These are phyloP conservation scores for Cyclargus thomasi DNA, from an alignment of 1,140 invertebrate species.

Conservation along the genomic window DNA sequence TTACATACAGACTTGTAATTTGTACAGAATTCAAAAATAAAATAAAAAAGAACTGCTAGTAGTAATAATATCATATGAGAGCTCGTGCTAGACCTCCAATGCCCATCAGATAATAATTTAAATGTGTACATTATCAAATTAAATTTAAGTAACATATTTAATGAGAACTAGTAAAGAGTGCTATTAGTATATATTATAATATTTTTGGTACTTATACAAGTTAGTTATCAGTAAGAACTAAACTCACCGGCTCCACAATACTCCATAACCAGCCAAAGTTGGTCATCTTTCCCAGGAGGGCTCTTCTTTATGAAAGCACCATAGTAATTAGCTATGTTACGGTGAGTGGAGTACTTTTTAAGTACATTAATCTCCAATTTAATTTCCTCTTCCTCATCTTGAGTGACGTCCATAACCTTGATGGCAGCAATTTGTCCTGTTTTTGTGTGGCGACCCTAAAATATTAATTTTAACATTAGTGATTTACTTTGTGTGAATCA, in stretches of 20 bases:
- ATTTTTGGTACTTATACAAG: no score
- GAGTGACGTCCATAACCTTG: constrained; percentile 99
- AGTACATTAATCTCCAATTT: constrained; percentile 99
- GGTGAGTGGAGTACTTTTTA: constrained; percentile 99
- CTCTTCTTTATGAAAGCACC: constrained; percentile 99
- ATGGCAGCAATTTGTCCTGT: constrained; percentile 99
- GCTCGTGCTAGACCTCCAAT: no score
- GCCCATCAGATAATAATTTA: no score
- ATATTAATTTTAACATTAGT: constrained; percentile 22
- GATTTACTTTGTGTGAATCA: background rate
- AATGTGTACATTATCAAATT: no score
- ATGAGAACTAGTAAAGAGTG: no score
- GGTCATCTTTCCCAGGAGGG: constrained; percentile 98
- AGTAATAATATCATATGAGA: no score
- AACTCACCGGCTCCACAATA: constrained; percentile 95
- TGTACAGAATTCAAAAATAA: no score
- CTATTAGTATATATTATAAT: no score
- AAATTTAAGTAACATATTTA: no score
- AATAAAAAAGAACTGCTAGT: no score
- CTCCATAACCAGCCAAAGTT: constrained; percentile 99
- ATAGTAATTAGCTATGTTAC: constrained; percentile 99
- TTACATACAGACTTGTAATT: no score
- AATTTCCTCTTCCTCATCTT: constrained; percentile 99
- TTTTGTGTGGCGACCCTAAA: constrained; percentile 98
- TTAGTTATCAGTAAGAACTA: no score